Conservation (phyloP, 2,113 vertebrate species). For the Nibea coibor region DNA sequence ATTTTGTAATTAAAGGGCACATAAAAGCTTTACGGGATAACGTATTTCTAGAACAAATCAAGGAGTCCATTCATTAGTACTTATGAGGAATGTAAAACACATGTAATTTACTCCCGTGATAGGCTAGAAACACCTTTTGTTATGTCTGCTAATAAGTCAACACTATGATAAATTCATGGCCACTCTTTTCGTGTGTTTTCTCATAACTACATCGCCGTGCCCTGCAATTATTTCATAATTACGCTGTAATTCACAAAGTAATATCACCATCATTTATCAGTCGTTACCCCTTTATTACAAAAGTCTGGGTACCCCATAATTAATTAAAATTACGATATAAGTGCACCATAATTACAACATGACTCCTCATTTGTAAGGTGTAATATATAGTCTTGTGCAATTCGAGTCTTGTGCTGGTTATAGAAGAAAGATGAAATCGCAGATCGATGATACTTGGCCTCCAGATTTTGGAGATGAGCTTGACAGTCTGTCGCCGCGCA, state of each 20-base stretch:
- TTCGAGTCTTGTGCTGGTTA: background rate
- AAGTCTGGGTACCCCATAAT: background rate
- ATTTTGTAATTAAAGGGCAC: slow-evolving; percentile 34
- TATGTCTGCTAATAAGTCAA: background rate
- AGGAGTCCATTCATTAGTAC: background rate
- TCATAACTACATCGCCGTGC: background rate
- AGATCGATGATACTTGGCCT: background rate
- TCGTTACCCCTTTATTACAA: slow-evolving; percentile 3
- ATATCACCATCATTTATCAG: background rate
- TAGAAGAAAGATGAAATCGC: background rate
- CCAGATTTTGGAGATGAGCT: background rate
- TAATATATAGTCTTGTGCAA: background rate
- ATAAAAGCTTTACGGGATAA: slow-evolving; percentile 12
- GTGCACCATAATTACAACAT: background rate
- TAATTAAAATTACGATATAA: background rate
- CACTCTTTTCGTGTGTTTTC: background rate
- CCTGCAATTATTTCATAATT: background rate
- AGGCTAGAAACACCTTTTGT: background rate
- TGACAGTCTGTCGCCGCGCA: background rate
- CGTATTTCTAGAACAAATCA: background rate
- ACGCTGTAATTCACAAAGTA: slow-evolving; percentile 10
- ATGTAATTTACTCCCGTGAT: background rate
- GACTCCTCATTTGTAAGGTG: background rate
- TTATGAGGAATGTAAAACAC: background rate
- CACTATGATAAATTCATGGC: background rate